Percentiles rank a stretch among this genome's conserved stretches.
Conservation (phyloP, 1,140 invertebrate genomes). For the Zaprionus africanus region DNA sequence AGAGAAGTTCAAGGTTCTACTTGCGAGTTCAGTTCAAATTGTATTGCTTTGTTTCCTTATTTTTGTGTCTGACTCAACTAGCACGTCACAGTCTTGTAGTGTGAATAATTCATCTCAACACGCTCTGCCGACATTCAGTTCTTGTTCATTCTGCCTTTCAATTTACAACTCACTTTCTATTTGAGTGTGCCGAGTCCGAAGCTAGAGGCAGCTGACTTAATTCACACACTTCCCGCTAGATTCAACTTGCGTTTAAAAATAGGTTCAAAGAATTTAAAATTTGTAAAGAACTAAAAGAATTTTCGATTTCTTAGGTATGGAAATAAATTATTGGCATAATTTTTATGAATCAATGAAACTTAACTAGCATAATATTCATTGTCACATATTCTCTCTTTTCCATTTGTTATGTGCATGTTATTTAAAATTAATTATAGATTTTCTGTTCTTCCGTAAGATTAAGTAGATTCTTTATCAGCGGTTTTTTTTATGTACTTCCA, state of each 20-base stretch:
- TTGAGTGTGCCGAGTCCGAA: not conserved
- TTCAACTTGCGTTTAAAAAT: not conserved
- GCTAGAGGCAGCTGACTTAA: conserved; percentile 39
- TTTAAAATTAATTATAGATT: too few species aligned
- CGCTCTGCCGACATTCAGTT: conserved; percentile 21
- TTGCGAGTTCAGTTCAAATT: not conserved
- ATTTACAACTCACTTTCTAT: conserved; percentile 26
- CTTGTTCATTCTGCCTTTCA: conserved; percentile 15
- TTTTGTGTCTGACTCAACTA: not conserved
- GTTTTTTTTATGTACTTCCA: not conserved
- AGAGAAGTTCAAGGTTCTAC: not conserved
- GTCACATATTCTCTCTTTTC: too few species aligned
- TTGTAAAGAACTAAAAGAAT: too few species aligned
- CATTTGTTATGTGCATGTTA: too few species aligned
- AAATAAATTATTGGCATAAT: too few species aligned
- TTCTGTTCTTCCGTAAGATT: not conserved
- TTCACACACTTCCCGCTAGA: conserved; percentile 35
- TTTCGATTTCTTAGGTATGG: too few species aligned
- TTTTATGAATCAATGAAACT: too few species aligned
- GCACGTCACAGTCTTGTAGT: conserved; percentile 29
- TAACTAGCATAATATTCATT: too few species aligned
- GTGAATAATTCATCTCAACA: conserved; percentile 50
- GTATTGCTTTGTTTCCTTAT: conserved; percentile 5
- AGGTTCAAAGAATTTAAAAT: not conserved
- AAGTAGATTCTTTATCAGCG: not conserved